Conservation (phyloP, 2,888 invertebrate species). For the Aleiodes leptofemur region DNA sequence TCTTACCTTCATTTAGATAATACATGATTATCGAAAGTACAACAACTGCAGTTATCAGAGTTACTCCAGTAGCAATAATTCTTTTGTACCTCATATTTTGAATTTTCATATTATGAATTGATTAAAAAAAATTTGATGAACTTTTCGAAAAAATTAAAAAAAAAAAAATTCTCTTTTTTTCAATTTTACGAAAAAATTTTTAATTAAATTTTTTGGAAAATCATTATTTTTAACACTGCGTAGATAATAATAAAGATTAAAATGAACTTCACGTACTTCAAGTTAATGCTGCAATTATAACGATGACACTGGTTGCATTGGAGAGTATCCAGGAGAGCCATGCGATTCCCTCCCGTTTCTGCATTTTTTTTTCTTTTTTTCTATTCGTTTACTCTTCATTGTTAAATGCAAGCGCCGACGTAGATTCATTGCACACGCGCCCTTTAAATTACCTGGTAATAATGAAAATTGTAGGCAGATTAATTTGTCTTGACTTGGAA, state of each 20-base stretch:
- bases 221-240: background rate
- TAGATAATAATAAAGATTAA: background rate
- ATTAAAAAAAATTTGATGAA: background rate
- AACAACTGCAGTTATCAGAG: conserved; percentile 62
- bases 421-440: conserved; percentile 56
- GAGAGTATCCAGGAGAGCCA: conserved; percentile 34
- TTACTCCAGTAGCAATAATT: conserved; percentile 63
- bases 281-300: conserved; percentile 34
- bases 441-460: conserved; percentile 42
- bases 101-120: background rate
- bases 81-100: conserved; percentile 66
- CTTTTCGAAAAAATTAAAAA: background rate
- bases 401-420: conserved; percentile 1
- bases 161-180: background rate
- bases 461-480: background rate
- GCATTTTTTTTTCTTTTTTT: too few relatives aligned
- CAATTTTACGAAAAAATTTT: background rate
- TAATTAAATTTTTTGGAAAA: background rate
- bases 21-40: conserved; percentile 68
- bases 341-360: conserved; percentile 9
- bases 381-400: conserved; percentile 12
- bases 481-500: too few relatives aligned
- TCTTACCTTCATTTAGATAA: conserved; percentile 71
- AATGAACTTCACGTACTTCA: conserved; percentile 8
- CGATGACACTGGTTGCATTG: conserved; percentile 53